A percentile compares a stretch with the other conserved stretches of the same genome.
phyloP scores from a whole-genome alignment of 2,797 vertebrate genomes.

The Leuciscus waleckii region DNA sequence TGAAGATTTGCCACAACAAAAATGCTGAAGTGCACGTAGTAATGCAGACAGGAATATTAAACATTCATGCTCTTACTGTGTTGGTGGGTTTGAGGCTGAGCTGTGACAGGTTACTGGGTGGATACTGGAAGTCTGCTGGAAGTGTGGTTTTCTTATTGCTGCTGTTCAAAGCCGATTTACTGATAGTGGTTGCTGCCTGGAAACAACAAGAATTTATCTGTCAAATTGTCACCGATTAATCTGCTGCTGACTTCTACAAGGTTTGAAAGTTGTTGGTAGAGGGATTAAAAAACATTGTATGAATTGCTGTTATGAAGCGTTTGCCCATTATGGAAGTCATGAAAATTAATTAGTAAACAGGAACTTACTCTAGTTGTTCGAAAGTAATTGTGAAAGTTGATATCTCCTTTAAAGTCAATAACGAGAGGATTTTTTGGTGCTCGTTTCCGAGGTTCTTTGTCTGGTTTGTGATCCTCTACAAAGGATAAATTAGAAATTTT shows the following conservation, averaged over 20 bases:
- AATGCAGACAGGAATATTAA: neutral
- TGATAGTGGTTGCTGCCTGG: slow-evolving; percentile 84
- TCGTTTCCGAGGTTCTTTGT: slow-evolving; percentile 80
- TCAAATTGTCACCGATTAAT: neutral
- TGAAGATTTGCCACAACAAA: neutral
- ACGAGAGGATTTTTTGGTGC: slow-evolving; percentile 83
- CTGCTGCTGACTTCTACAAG: neutral
- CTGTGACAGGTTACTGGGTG: slow-evolving; percentile 79
- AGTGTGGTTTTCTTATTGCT: slow-evolving; percentile 85
- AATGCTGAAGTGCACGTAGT: neutral
- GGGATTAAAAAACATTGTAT: neutral
- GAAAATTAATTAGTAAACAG: neutral
- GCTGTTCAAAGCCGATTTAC: slow-evolving; percentile 82
- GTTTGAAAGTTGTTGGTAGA: neutral
- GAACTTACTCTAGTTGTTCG: slow-evolving; percentile 83
- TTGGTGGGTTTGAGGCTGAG: slow-evolving; percentile 85
- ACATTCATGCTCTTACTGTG: slow-evolving; percentile 76
- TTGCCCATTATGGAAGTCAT: neutral
- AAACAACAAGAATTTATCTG: neutral
- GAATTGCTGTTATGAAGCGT: neutral
- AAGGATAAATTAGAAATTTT: neutral
- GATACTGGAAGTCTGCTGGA: slow-evolving; percentile 89
- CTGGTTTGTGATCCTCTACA: slow-evolving; percentile 79
- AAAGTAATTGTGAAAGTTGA: slow-evolving; percentile 86
- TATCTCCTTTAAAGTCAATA: slow-evolving; percentile 85